A percentile compares a stretch with the other conserved stretches of the same genome.
Conservation (phyloP, 2,113 vertebrate species). For the Phalacrocorax carbo region DNA sequence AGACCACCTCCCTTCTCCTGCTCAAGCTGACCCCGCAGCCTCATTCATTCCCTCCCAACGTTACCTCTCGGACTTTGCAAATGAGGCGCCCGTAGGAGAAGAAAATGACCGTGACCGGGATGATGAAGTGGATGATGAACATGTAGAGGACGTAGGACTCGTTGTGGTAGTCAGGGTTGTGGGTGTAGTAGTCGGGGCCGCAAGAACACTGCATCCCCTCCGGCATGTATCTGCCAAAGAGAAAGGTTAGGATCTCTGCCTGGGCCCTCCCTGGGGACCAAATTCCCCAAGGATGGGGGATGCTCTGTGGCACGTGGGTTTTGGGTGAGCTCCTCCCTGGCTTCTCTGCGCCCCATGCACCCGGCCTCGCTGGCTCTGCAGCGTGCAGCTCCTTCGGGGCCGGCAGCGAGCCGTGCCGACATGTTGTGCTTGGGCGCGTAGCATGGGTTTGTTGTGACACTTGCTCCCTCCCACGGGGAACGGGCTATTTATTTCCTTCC, state of each 20-base stretch:
- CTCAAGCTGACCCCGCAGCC: accelerated
- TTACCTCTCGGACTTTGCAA: constrained; percentile 81
- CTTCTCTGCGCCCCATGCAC: accelerated
- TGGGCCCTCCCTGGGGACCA: neutral
- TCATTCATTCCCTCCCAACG: accelerated
- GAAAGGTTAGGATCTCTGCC: neutral
- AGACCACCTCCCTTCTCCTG: accelerated
- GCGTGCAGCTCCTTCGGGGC: accelerated
- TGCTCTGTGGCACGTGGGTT: accelerated
- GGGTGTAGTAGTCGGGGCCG: constrained; percentile 79
- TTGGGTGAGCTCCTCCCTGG: neutral
- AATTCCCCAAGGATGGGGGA: neutral
- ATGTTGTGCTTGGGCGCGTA: accelerated
- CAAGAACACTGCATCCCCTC: constrained; percentile 83
- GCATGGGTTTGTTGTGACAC: neutral
- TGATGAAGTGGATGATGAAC: constrained; percentile 73
- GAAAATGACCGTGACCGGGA: constrained; percentile 75
- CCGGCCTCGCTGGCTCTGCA: neutral
- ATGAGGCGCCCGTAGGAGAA: constrained; percentile 81
- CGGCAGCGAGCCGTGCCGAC: accelerated
- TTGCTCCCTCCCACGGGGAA: neutral
- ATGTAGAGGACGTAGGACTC: constrained; percentile 79
- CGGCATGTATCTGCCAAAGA: constrained; percentile 71
- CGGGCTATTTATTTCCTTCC: neutral
- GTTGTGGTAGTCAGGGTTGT: constrained; percentile 77